Conservation (phyloP, 2,113 vertebrate genomes). For the Psephotus haematonotus region DNA sequence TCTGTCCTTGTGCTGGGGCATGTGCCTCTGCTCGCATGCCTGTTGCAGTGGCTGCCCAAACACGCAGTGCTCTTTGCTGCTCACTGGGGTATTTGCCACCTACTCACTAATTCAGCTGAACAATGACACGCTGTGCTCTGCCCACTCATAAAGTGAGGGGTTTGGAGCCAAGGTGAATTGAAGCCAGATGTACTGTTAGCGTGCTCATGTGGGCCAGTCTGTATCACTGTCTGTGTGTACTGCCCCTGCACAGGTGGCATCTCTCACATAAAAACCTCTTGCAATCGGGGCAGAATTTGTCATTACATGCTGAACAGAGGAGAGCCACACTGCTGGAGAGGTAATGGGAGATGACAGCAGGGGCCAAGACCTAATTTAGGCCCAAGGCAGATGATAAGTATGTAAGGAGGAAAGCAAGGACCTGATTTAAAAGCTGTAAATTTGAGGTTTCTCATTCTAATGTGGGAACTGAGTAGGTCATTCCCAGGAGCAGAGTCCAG, state of each 20-base stretch:
- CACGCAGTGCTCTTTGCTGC: rapidly evolving
- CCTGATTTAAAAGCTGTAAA: background rate
- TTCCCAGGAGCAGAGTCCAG: background rate
- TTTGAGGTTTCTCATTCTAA: background rate
- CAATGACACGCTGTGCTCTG: background rate
- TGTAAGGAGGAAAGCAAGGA: background rate
- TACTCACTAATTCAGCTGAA: background rate
- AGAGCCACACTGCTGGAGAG: background rate
- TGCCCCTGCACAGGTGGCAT: rapidly evolving
- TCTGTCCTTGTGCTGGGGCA: background rate
- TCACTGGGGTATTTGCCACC: background rate
- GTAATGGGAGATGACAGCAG: background rate
- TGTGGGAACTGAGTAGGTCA: background rate
- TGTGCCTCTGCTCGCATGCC: no score
- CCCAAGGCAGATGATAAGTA: background rate
- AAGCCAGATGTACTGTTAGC: background rate
- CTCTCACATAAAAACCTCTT: rapidly evolving
- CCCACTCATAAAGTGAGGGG: background rate
- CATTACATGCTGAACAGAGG: background rate
- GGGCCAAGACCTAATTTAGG: background rate
- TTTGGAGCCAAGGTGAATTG: background rate
- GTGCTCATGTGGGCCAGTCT: rapidly evolving
- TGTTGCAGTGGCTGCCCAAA: background rate
- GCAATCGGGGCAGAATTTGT: background rate
- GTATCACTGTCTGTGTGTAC: rapidly evolving